Evolutionary conservation across 2,113 vertebrate species (phyloP), one percentile per base, ranked within the genome.

Genomic region (Brienomyrus longianalis): DNA sequence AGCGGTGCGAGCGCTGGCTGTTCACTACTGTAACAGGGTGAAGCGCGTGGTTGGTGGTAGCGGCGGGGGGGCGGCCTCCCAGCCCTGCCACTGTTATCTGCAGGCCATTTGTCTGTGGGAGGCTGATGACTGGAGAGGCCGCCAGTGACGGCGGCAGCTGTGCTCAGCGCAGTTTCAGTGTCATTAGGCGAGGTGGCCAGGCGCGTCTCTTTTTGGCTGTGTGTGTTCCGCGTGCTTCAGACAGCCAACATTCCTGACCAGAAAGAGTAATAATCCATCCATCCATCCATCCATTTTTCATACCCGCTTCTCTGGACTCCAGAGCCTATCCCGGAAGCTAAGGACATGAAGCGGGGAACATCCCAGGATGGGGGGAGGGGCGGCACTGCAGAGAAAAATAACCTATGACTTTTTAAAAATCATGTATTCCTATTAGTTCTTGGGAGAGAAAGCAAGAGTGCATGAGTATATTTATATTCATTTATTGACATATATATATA

Each of bases 1-100:
- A 27, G 17, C 8, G 17, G 8, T 21, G 21, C 83, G 3, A 45
- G 3, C 7, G 23, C 39, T 84, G 83, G 45, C 39, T 84, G 45
- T 84, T 84, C 43, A 48, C 19, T 84, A 84, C 43, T n/a, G 45
- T 45, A 84, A 48, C 83, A 83, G 77, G 83, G 83, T 84, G 83
- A 84, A 48, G 39, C 15, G 45, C 83, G 3, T 80, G 74, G 74
- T 8, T 80, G 74, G 74, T 80, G 74, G 74, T 39, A 2, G 62
- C 62, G 31, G 70, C 5, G 3, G 70, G 35, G 70, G 74, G 35
- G 74, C 31, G 5, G 31, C 35, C 74, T 19, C 74, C 11, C 23
- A 84, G 83, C 83, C 23, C 8, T 11, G 45, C 80, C 45, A 5
- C 83, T 47, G 45, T 47, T 48, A 84, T 19, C 83, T 23, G 45